Evolutionary conservation across 2,888 invertebrate genomes (phyloP), one percentile per base, ranked within the genome.

Genomic region (Hyalella azteca): DNA sequence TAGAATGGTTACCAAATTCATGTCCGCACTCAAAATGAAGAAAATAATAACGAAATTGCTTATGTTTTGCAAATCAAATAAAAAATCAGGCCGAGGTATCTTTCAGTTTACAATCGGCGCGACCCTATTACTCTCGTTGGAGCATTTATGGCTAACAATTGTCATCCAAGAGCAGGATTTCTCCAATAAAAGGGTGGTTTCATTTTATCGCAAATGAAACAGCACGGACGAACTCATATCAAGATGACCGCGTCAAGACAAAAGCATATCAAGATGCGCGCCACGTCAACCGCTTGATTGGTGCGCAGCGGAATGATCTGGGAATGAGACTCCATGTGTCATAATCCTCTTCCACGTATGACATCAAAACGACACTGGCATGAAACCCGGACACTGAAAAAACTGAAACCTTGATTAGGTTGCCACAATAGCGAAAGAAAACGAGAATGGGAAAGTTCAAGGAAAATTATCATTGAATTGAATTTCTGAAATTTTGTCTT

Each of bases 191-290:
- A 36, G 66, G 66, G 39, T 66, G 19, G n/a, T 1, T n/a, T 32
- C 36, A 36, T 36, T 32, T 66, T 66, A 66, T 66, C 2, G 32
- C 39, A 26, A 54, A n/a, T 19, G n/a, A 36, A 7, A 36, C 36
- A 1, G 19, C 29, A 7, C 66, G 7, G 29, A 32, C 36, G 66
- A 66, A 66, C 36, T 66, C 66, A 32, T 66, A 66, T 66, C 66
- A 66, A 66, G 66, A 66, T 66, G 66, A 66, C 66, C 66, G 36
- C 32, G 66, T 36, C 66, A 36, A 66, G 66, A 66, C 66, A 66
- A 66, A 66, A 66, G 66, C 66, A 66, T 66, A 66, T 66, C 66
- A 66, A 66, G 66, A 66, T 66, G 66, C 66, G 36, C 32, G 66
- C 13, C 66, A 19, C 66, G 66, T 66, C 66, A 66, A 36, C 66